Evolutionary conservation across 2,113 vertebrate species (phyloP).

Genomic region (Anolis carolinensis): DNA sequence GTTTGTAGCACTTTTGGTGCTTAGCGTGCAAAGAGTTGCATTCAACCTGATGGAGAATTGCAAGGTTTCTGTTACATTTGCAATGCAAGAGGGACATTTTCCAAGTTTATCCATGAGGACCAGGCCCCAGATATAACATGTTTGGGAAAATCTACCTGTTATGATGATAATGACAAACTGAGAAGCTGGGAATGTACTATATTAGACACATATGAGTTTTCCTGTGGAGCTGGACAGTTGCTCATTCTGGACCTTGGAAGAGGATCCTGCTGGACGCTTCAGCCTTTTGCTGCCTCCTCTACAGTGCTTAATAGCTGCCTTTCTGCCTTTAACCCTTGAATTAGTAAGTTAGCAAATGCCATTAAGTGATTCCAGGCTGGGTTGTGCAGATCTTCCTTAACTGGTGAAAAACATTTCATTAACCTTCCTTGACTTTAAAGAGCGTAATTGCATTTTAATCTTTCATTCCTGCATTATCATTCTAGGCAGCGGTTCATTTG

Average conservation of each 20-base stretch:
- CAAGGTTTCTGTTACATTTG: too few species aligned
- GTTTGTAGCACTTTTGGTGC: too few species aligned
- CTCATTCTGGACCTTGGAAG: background rate
- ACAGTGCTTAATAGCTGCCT: background rate
- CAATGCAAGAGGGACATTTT: too few species aligned
- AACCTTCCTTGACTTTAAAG: slow-evolving; percentile 74
- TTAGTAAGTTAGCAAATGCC: slow-evolving; percentile 61
- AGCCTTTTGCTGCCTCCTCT: background rate
- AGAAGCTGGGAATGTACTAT: background rate
- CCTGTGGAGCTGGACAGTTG: too few species aligned
- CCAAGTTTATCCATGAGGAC: too few species aligned
- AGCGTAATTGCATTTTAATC: slow-evolving; percentile 76
- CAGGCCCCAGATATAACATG: too few species aligned
- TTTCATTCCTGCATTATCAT: slow-evolving; percentile 70
- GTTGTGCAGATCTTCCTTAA: slow-evolving; percentile 49
- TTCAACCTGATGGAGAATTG: too few species aligned
- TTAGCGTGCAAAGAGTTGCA: too few species aligned
- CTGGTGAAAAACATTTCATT: slow-evolving; percentile 67
- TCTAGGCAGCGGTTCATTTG: slow-evolving; percentile 71
- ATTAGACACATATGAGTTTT: too few species aligned
- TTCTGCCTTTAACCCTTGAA: background rate
- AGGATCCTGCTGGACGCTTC: background rate
- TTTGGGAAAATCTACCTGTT: background rate
- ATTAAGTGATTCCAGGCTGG: slow-evolving; percentile 59
- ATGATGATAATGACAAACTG: too few species aligned